These are phyloP conservation scores for Actinemys pallida DNA, from an alignment of 2,113 vertebrate genomes.

Conservation along the genomic window DNA sequence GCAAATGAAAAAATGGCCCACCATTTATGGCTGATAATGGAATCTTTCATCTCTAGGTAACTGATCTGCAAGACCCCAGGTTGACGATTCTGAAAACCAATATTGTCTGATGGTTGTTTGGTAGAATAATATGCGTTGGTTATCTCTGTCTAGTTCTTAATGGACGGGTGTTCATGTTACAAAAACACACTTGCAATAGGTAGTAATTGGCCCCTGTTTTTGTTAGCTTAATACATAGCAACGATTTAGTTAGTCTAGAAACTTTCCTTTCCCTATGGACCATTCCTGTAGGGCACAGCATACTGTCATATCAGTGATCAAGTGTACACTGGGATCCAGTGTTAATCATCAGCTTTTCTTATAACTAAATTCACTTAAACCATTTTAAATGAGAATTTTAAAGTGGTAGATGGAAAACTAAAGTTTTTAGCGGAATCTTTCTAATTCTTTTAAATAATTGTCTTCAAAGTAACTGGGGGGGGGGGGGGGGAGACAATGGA, in stretches of 20 bases:
- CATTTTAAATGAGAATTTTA: neutral
- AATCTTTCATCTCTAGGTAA: neutral
- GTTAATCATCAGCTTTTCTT: neutral
- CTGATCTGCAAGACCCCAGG: neutral
- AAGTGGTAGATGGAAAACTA: neutral
- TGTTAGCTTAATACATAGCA: neutral
- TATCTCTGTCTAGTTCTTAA: fast-evolving
- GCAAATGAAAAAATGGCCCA: neutral
- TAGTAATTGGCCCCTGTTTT: neutral
- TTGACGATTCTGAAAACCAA: neutral
- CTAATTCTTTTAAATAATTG: neutral
- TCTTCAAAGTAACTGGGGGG: neutral
- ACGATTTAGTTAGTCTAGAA: neutral
- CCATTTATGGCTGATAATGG: neutral
- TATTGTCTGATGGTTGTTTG: neutral
- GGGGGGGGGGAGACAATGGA: neutral
- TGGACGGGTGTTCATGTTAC: neutral
- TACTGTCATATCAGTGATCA: fast-evolving
- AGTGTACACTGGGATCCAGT: neutral
- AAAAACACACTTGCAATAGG: no score
- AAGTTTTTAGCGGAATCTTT: neutral
- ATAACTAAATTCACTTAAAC: neutral
- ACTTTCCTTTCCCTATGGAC: neutral
- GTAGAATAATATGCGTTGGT: neutral
- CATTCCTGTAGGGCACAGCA: neutral